Conservation (phyloP, 2,113 vertebrate species). For the Passer montanus region DNA sequence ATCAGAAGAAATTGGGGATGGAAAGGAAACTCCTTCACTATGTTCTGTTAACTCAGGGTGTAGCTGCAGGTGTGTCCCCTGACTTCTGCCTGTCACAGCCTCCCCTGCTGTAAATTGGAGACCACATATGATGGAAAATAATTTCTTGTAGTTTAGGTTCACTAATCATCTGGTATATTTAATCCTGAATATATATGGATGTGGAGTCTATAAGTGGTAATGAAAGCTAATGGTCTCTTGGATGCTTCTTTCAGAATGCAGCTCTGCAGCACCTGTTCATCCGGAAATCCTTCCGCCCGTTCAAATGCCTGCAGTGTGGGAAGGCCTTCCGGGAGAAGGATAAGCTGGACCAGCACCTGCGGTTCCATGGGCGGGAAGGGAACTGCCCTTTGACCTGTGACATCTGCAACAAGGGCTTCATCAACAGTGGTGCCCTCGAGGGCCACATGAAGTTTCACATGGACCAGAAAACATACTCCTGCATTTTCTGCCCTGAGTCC, state of each 20-base stretch:
- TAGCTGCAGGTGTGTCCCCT: neutral
- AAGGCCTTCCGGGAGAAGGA: slow-evolving; percentile 97
- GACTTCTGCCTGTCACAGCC: neutral
- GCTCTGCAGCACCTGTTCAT: slow-evolving; percentile 98
- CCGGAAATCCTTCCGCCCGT: slow-evolving; percentile 93
- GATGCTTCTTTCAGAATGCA: slow-evolving; percentile 85
- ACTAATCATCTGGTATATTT: neutral
- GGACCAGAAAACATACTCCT: slow-evolving; percentile 92
- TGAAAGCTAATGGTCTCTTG: neutral
- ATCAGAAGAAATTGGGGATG: neutral
- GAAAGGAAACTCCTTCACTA: neutral
- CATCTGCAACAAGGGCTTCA: slow-evolving; percentile 93
- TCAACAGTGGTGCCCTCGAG: slow-evolving; percentile 85
- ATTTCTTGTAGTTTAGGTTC: neutral
- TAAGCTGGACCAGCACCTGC: slow-evolving; percentile 92
- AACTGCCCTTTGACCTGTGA: slow-evolving; percentile 90
- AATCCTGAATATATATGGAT: neutral
- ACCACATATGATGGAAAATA: neutral
- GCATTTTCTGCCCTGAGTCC: slow-evolving; percentile 89
- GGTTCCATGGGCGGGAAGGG: slow-evolving; percentile 90
- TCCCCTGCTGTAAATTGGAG: neutral
- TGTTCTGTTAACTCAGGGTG: neutral
- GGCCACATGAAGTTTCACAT: slow-evolving; percentile 92
- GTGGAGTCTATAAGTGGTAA: fast-evolving
- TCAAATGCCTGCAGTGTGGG: slow-evolving; percentile 94